Conservation (phyloP, 2,888 invertebrate species). For the Chaetogeoica ovagalla region DNA sequence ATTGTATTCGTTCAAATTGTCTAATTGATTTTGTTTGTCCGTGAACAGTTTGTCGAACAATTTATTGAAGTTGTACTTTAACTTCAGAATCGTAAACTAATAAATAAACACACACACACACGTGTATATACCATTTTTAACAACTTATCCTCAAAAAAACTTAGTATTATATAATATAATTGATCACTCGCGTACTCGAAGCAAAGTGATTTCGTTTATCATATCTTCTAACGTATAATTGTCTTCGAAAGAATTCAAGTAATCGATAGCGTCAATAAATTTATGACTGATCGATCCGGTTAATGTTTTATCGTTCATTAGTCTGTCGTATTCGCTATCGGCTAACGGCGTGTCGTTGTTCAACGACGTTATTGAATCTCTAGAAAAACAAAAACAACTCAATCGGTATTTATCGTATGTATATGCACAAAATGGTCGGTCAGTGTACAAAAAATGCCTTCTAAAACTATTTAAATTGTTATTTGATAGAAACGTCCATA, state of each 20-base stretch:
- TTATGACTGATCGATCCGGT: slow-evolving; percentile 38
- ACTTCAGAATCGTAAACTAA: slow-evolving; percentile 2
- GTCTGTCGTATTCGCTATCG: background rate
- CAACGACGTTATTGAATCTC: background rate
- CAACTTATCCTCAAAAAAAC: background rate
- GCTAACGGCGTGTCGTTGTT: background rate
- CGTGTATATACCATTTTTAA: background rate
- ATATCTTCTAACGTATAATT: slow-evolving; percentile 24
- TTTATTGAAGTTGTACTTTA: slow-evolving; percentile 67
- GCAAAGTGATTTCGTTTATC: slow-evolving; percentile 56
- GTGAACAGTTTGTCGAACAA: slow-evolving; percentile 65
- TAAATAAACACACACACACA: background rate
- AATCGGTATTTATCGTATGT: background rate
- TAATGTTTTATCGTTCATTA: background rate
- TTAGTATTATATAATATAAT: background rate
- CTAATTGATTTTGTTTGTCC: slow-evolving; percentile 71
- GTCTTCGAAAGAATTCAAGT: background rate
- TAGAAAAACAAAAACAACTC: background rate
- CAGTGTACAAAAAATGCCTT: no score
- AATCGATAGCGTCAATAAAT: slow-evolving; percentile 3
- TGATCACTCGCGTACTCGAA: slow-evolving; percentile 52
- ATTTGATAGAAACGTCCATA: no score
- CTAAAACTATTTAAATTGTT: no score
- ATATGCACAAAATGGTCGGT: no score
- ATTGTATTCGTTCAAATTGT: slow-evolving; percentile 68